Evolutionary conservation across 1,140 invertebrate genomes (phyloP), one percentile per base, ranked within the genome.

Genomic region (Geopemphigus sp.): DNA sequence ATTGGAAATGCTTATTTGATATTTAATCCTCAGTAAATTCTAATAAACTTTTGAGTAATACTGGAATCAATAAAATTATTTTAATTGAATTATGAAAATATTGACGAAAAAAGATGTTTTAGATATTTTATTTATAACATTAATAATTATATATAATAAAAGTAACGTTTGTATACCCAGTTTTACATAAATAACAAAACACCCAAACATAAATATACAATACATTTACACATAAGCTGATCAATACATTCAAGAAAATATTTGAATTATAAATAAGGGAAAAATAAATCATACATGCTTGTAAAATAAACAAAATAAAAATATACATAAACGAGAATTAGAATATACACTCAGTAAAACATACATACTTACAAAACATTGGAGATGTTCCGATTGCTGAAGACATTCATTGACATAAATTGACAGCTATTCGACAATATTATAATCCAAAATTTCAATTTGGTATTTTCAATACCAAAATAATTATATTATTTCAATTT

Each of bases 341-440:
- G 66, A 39, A 8, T 39, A 50, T 8, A 50, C 47, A 50, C 47
- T 6, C 10, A 32, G 17, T 53, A 29, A 70, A 72, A 72, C 68
- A 72, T 72, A 72, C 68, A 72, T 72, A 72, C 68, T 72, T 72
- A 72, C 68, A 72, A 72, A 72, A 72, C 50, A 72, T 72, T 54
- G 68, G 24, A 72, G 68, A 72, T 72, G 68, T 72, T 72, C 68
- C 68, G 50, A 54, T 72, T 72, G 47, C 17, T 72, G 68, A 72
- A 72, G 50, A 72, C 68, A 72, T 72, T 54, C 68, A 54, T 29
- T 11, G 50, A 72, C 24, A 72, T 45, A 72, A 29, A 29, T 72
- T 53, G 19, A 72, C 68, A 72, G 47, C 47, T 72, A 72, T 72
- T 54, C 68, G 66, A 68, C 66, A 68, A 72, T 54, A 53, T 54